A percentile compares a stretch with the other conserved stretches of the same genome.
Conservation (phyloP, 2,888 invertebrate genomes). For the Leucophenga montana region DNA sequence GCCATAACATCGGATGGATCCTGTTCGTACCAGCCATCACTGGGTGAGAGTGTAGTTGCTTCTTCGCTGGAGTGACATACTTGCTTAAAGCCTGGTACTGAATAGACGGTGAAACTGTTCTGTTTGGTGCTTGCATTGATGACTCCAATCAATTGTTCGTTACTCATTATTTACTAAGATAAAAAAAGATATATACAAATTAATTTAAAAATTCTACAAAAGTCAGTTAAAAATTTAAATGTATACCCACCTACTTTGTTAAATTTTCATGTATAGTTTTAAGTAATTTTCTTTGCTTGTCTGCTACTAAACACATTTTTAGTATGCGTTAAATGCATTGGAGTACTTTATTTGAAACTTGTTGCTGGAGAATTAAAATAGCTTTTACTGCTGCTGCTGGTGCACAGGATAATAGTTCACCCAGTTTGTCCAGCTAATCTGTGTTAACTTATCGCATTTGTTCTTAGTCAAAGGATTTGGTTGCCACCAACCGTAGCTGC, state of each 20-base stretch:
- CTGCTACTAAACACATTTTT: slow-evolving; percentile 15
- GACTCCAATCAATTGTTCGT: slow-evolving; percentile 81
- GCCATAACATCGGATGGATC: slow-evolving; percentile 87
- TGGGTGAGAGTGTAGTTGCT: slow-evolving; percentile 82
- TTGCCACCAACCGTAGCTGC: slow-evolving; percentile 86
- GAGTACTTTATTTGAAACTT: background rate
- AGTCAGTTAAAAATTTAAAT: background rate
- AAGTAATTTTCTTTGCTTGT: background rate
- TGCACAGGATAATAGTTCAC: too few relatives aligned
- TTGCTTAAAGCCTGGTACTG: slow-evolving; percentile 82
- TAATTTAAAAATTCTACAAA: background rate
- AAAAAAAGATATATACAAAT: background rate
- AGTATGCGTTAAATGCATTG: slow-evolving; percentile 19
- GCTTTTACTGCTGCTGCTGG: background rate
- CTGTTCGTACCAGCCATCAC: slow-evolving; percentile 93
- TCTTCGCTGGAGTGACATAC: slow-evolving; percentile 85
- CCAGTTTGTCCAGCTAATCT: too few relatives aligned
- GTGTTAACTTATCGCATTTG: slow-evolving; percentile 75
- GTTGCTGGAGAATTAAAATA: background rate
- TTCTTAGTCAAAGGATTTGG: background rate
- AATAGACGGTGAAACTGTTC: slow-evolving; percentile 84
- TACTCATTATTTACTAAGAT: background rate
- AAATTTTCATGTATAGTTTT: background rate
- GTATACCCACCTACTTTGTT: background rate
- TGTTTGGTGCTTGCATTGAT: slow-evolving; percentile 95